Conservation (phyloP, 1,140 invertebrate species). For the Oryzaephilus surinamensis region DNA sequence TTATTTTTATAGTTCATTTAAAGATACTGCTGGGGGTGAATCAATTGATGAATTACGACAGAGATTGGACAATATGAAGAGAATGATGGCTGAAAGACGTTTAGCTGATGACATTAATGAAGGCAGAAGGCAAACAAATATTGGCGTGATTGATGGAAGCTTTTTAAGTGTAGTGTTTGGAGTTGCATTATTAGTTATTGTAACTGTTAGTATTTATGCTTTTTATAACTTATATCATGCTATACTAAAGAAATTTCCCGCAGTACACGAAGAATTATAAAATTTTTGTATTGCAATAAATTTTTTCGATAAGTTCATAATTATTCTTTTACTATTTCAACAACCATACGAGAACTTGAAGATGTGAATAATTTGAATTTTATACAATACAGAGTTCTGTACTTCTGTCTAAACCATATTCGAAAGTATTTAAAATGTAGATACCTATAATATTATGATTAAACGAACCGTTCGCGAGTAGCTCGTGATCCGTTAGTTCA, state of each 20-base stretch:
- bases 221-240: conserved; percentile 75
- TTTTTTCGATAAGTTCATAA: too few relatives aligned
- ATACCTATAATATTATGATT: too few relatives aligned
- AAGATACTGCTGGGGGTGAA: too few relatives aligned
- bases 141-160: conserved; percentile 62
- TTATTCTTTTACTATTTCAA: too few relatives aligned
- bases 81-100: conserved; percentile 61
- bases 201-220: conserved; percentile 68
- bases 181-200: conserved; percentile 60
- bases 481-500: too few relatives aligned
- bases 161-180: conserved; percentile 71
- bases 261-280: conserved; percentile 65
- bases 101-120: conserved; percentile 38
- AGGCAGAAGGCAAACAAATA: conserved; percentile 35
- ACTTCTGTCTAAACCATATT: too few relatives aligned
- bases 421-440: too few relatives aligned
- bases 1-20: too few relatives aligned
- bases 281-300: neutral
- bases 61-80: conserved; percentile 65
- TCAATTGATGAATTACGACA: conserved; percentile 68
- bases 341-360: too few relatives aligned
- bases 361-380: too few relatives aligned
- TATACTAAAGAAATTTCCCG: conserved; percentile 68
- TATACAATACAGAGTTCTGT: too few relatives aligned
- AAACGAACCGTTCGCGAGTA: too few relatives aligned